phyloP scores from a whole-genome alignment of 2,888 invertebrate species.

The Gymnoscelis rufifasciata region DNA sequence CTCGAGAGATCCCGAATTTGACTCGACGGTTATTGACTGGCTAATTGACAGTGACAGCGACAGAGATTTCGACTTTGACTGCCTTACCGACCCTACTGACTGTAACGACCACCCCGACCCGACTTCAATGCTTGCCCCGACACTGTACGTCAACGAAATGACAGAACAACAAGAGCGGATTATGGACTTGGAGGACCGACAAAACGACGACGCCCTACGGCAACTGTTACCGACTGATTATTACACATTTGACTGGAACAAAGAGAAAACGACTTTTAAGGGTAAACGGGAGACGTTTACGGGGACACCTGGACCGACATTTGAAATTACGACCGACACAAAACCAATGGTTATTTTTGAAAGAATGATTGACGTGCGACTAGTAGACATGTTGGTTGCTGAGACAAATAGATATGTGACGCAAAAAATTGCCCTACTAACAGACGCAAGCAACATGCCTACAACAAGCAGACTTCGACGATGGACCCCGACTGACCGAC shows the following conservation, averaged over 20 bases:
- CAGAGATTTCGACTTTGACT: too few species aligned
- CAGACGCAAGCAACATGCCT: not conserved
- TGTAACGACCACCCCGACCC: too few species aligned
- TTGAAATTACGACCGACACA: constrained; percentile 20
- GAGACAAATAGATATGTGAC: constrained; percentile 5
- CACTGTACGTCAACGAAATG: not conserved
- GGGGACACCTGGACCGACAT: constrained; percentile 28
- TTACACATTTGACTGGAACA: constrained; percentile 14
- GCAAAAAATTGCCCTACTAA: not conserved
- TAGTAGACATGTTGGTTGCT: constrained; percentile 23
- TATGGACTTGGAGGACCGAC: not conserved
- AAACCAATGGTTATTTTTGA: constrained; percentile 15
- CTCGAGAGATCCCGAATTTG: too few species aligned
- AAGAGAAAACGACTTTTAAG: not conserved
- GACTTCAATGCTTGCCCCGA: too few species aligned
- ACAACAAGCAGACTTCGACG: not conserved
- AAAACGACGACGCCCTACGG: not conserved
- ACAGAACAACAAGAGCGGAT: not conserved
- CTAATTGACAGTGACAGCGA: too few species aligned
- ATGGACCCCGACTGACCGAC: constrained; percentile 5
- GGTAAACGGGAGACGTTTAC: constrained; percentile 17
- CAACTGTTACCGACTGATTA: constrained; percentile 6
- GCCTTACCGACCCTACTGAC: too few species aligned
- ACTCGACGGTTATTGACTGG: too few species aligned
- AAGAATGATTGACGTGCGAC: constrained; percentile 17